Evolutionary conservation across 2,113 vertebrate species (phyloP), one percentile per base, ranked within the genome.

Genomic region (Parus major): DNA sequence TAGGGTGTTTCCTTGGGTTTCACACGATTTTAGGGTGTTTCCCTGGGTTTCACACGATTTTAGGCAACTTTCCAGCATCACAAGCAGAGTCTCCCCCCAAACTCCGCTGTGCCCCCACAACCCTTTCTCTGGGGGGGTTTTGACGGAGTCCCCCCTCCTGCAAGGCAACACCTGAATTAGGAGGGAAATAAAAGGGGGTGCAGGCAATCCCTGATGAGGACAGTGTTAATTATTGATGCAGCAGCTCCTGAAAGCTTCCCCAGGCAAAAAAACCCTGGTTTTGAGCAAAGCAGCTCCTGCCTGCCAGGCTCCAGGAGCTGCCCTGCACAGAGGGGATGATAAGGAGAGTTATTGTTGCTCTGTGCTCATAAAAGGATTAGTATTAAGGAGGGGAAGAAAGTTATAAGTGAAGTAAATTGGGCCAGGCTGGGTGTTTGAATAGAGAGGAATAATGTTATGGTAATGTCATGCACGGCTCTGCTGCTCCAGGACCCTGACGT

Each of bases 51-150:
- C 8, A 18, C 25, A 19, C 15, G 1, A 1, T 27, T 88, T 70
- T 17, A 35, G 36, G 28, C 56, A 47, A 1, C 5, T 10, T 55
- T 11, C 7, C 41, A 33, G 36, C 41, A 44, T 3, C 56, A 2
- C 0, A 0, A 70, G 23, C 44, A 35, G 8, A 10, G 0, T 2
- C 6, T 25, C 39, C 28, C 21, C 18, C 5, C 60, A 12, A 5
- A 4, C 7, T 9, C 49, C 10, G 0, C 28, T 44, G 10, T 5
- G 15, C 8, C 9, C 47, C 53, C 19, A 5, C 12, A 7, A n/a
- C 9, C 0, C 0, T 75, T 15, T 5, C 31, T 10, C 6, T 2
- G 15, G 14, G 4, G 22, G n/a, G 20, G 4, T 24, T 28, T 5
- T 4, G 5, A 2, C 49, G 17, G 28, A 7, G 31, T 41, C 44